Conservation (phyloP, 2,113 vertebrate genomes). For the Raja brachyura region DNA sequence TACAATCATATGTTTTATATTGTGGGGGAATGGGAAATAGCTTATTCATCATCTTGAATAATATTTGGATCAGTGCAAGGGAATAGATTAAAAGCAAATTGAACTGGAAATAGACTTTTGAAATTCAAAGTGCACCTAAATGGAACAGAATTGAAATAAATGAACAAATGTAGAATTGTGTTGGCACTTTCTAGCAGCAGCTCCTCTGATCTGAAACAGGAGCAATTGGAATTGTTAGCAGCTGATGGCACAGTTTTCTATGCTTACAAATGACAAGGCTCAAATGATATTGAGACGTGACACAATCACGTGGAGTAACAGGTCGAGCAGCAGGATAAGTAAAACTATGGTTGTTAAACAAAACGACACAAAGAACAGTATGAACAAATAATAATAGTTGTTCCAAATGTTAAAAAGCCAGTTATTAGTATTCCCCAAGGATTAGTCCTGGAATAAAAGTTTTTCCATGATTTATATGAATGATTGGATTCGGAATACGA, state of each 20-base stretch:
- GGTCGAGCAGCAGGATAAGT: not conserved
- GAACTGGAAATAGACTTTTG: not conserved
- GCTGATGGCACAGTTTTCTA: not conserved
- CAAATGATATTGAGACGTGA: not conserved
- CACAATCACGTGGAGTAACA: not conserved
- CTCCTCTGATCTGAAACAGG: not conserved
- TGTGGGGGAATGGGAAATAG: not conserved
- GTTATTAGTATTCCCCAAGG: not conserved
- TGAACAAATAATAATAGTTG: not conserved
- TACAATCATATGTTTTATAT: not conserved
- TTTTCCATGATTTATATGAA: not conserved
- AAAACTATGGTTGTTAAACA: not conserved
- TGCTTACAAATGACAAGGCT: not conserved
- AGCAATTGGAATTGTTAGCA: not conserved
- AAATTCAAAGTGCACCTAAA: not conserved
- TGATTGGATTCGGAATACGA: not conserved
- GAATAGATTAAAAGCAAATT: conserved; percentile 7
- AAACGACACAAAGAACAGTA: not conserved
- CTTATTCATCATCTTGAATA: not conserved
- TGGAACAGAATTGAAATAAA: not conserved
- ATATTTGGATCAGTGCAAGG: not conserved
- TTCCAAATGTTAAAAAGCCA: not conserved
- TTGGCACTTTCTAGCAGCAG: not conserved
- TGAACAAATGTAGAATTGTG: not conserved
- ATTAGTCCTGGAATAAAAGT: not conserved